Conservation (phyloP, 1,140 invertebrate genomes). For the Rhyzopertha dominica region DNA sequence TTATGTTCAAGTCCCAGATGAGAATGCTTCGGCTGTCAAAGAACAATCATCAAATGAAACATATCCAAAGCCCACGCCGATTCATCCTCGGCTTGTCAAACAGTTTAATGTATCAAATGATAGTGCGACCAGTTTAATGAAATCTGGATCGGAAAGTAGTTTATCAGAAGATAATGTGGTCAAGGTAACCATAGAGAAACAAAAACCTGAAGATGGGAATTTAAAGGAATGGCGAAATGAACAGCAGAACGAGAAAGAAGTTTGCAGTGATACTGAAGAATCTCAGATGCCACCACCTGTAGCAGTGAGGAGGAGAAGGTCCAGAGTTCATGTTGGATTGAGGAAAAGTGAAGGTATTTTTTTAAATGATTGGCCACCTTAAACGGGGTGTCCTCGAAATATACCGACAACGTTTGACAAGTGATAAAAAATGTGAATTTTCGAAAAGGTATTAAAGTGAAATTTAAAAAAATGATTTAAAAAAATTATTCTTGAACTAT, state of each 20-base stretch:
- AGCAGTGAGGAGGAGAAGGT: constrained; percentile 53
- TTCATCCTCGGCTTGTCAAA: constrained; percentile 60
- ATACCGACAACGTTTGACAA: no score
- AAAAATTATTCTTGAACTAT: no score
- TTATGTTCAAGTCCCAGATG: constrained; percentile 83
- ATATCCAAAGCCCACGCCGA: constrained; percentile 29
- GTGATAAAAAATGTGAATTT: no score
- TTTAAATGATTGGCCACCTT: no score
- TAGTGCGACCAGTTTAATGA: constrained; percentile 57
- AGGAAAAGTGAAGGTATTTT: constrained; percentile 61
- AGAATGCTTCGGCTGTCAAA: constrained; percentile 45
- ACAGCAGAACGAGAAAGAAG: constrained; percentile 66
- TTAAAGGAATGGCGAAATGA: constrained; percentile 63
- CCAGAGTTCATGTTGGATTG: constrained; percentile 59
- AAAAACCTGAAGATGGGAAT: constrained; percentile 51
- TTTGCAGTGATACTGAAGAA: constrained; percentile 57
- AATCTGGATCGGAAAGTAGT: constrained; percentile 82
- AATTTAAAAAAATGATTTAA: no score
- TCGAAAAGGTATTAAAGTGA: no score
- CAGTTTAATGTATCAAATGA: constrained; percentile 75
- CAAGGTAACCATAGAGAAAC: constrained; percentile 9
- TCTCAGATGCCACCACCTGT: constrained; percentile 41
- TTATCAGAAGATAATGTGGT: constrained; percentile 61
- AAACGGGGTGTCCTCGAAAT: no score
- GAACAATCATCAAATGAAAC: constrained; percentile 14